phyloP scores from a whole-genome alignment of 2,113 vertebrate species.

The Microtus pennsylvanicus region DNA sequence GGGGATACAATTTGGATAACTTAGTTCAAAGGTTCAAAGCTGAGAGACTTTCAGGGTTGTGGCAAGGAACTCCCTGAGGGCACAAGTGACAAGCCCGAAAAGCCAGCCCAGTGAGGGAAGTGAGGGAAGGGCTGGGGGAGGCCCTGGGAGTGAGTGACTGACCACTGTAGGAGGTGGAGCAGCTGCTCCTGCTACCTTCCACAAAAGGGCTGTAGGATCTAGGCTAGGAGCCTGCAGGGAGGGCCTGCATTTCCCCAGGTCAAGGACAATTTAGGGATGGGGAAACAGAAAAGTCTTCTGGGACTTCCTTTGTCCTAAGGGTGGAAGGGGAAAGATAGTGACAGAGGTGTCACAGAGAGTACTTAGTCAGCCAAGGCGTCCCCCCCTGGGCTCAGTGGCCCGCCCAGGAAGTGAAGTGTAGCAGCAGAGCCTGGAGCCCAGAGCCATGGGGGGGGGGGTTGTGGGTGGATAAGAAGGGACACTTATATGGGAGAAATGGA shows the following conservation, averaged over 20 bases:
- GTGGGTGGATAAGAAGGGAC: too few species aligned
- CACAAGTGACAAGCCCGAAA: accelerated
- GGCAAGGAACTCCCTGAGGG: background rate
- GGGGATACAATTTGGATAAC: background rate
- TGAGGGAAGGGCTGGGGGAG: background rate
- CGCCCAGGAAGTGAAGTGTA: background rate
- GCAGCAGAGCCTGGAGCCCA: background rate
- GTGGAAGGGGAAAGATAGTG: background rate
- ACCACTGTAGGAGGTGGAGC: background rate
- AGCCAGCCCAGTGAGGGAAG: background rate
- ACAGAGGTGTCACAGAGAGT: too few species aligned
- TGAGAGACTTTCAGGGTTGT: background rate
- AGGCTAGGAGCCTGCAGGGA: background rate
- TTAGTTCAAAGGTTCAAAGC: background rate
- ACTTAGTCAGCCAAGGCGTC: background rate
- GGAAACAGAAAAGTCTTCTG: background rate
- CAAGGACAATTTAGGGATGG: background rate
- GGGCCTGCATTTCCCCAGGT: background rate
- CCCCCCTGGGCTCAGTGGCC: background rate
- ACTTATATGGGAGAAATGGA: background rate
- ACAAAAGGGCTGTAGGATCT: background rate
- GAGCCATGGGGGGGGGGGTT: background rate
- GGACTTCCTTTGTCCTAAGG: background rate
- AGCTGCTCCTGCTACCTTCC: background rate
- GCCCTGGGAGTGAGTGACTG: too few species aligned